These are phyloP conservation scores for Acrocephalus scirpaceus DNA, from an alignment of 2,797 vertebrate species.

Conservation along the genomic window DNA sequence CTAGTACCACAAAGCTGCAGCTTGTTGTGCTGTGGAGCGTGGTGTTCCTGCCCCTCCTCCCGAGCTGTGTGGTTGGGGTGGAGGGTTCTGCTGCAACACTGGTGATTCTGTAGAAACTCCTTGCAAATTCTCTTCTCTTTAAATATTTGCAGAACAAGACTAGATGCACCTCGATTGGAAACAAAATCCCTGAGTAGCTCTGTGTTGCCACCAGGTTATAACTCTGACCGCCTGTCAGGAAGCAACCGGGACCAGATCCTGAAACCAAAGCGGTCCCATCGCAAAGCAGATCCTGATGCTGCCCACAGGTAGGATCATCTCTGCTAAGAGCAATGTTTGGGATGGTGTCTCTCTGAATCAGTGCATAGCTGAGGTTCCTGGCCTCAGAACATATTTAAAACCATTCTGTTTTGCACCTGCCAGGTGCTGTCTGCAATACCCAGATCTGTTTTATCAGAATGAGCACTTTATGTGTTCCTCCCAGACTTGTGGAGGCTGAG, in stretches of 20 bases:
- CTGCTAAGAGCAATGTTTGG: background rate
- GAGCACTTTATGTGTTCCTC: background rate
- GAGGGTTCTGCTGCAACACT: background rate
- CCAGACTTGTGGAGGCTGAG: slow-evolving; percentile 41
- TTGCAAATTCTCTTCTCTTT: slow-evolving; percentile 52
- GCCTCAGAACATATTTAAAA: background rate
- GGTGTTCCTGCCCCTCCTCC: background rate
- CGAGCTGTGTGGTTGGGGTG: background rate
- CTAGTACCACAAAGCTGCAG: background rate
- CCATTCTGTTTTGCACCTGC: background rate
- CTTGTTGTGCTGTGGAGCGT: background rate
- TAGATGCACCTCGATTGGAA: slow-evolving; percentile 94
- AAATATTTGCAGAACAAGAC: slow-evolving; percentile 85
- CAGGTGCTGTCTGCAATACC: background rate
- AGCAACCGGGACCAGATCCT: slow-evolving; percentile 81
- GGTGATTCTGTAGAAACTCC: background rate
- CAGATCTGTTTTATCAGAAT: background rate
- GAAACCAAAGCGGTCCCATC: slow-evolving; percentile 94
- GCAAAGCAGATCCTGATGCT: slow-evolving; percentile 93
- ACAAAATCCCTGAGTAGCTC: slow-evolving; percentile 82
- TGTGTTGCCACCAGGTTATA: slow-evolving; percentile 76
- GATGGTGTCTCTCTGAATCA: background rate
- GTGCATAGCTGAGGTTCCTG: background rate
- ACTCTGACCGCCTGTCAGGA: slow-evolving; percentile 80
- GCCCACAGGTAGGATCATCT: slow-evolving; percentile 88